These are phyloP conservation scores for Laothoe populi DNA, from an alignment of 2,888 invertebrate genomes.

Conservation along the genomic window DNA sequence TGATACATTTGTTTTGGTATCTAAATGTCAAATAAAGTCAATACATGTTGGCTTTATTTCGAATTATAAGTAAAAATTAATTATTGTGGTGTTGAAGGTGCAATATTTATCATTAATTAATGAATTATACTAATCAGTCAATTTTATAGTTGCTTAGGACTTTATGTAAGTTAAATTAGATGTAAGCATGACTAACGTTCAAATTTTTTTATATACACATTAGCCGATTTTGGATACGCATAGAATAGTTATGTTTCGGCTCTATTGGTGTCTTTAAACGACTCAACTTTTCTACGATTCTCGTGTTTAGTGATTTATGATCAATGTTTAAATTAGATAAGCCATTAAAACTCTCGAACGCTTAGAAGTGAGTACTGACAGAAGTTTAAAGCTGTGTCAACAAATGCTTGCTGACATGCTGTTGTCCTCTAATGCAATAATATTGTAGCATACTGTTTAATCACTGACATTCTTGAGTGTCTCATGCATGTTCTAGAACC, in stretches of 20 bases:
- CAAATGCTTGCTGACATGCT: no score
- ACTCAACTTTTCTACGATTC: background rate
- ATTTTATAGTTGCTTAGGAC: constrained; percentile 30
- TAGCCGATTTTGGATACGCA: constrained; percentile 3
- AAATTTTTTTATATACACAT: constrained; percentile 26
- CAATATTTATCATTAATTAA: constrained; percentile 28
- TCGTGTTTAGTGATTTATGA: background rate
- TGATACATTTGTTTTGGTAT: background rate
- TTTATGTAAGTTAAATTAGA: constrained; percentile 34
- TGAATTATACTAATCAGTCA: constrained; percentile 26
- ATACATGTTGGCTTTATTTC: constrained; percentile 14
- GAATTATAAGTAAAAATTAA: constrained; percentile 9
- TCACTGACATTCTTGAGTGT: no score
- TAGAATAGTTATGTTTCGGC: background rate
- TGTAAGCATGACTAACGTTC: constrained; percentile 28
- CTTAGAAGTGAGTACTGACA: background rate
- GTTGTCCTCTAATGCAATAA: no score
- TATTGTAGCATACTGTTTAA: no score
- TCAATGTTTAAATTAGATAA: no score
- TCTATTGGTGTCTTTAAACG: background rate
- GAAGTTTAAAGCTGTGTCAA: no score
- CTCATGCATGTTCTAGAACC: no score
- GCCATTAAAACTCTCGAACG: no score
- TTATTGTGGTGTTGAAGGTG: constrained; percentile 27
- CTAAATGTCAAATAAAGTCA: background rate